Percentiles rank a stretch among this genome's conserved stretches.
Conservation (phyloP, 2,888 invertebrate species). For the Tipula unca region DNA sequence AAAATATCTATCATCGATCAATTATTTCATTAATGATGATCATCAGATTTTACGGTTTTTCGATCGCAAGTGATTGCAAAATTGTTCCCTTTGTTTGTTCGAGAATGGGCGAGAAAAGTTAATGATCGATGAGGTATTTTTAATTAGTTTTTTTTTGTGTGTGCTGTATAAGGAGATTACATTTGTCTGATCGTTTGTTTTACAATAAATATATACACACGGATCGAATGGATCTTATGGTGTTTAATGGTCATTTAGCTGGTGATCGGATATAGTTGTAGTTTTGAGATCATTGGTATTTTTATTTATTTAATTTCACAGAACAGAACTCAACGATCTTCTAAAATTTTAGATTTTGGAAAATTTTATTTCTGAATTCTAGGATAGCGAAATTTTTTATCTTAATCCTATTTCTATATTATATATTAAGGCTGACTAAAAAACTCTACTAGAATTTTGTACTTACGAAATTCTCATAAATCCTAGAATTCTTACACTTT, state of each 20-base stretch:
- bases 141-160: not conserved
- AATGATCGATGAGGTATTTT: not conserved
- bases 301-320: no score
- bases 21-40: not conserved
- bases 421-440: no score
- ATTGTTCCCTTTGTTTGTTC: not conserved
- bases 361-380: no score
- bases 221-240: not conserved
- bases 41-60: not conserved
- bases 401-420: no score
- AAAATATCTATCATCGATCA: not conserved
- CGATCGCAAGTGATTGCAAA: not conserved
- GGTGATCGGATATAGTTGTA: no score
- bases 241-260: not conserved
- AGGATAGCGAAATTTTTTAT: no score
- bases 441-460: no score
- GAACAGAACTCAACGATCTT: no score
- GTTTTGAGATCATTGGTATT: no score
- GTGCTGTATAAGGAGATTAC: not conserved
- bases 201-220: not conserved
- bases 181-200: not conserved
- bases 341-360: no score
- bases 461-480: no score
- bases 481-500: no score
- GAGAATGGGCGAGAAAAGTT: not conserved